A percentile compares a stretch with the other conserved stretches of the same genome.
These are phyloP conservation scores for Phenacoccus solenopsis DNA, from an alignment of 1,140 invertebrate genomes.

Conservation along the genomic window DNA sequence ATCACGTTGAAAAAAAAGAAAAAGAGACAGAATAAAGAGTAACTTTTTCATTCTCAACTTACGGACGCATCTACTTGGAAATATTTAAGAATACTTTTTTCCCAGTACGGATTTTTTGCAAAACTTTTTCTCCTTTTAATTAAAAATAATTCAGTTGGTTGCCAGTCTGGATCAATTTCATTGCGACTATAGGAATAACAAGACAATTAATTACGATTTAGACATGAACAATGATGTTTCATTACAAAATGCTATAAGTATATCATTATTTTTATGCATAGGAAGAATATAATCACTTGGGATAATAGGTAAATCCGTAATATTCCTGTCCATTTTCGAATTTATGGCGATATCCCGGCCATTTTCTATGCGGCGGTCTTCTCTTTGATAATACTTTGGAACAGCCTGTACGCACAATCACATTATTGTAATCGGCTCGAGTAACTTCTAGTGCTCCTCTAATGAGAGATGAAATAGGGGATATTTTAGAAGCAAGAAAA, in stretches of 20 bases:
- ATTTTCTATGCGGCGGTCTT: not conserved
- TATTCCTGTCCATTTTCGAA: constrained; percentile 23
- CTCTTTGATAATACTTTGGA: not conserved
- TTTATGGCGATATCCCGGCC: not conserved
- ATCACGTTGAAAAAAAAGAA: constrained; percentile 26
- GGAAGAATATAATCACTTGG: constrained; percentile 19
- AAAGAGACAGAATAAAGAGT: constrained; percentile 2
- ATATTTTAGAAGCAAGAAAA: not conserved
- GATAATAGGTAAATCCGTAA: constrained; percentile 25
- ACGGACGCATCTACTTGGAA: constrained; percentile 44
- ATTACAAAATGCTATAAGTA: not conserved
- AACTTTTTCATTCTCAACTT: constrained; percentile 19
- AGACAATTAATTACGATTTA: too few species aligned
- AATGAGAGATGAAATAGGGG: not conserved
- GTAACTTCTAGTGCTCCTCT: not conserved
- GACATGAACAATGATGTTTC: not conserved
- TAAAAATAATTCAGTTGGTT: constrained; percentile 60
- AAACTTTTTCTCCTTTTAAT: constrained; percentile 52
- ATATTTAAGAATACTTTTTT: constrained; percentile 48
- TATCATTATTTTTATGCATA: not conserved
- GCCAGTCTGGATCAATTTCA: constrained; percentile 46
- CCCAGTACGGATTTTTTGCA: constrained; percentile 54
- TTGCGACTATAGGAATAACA: not conserved
- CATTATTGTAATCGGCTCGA: not conserved
- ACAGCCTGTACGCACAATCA: not conserved